Evolutionary conservation across 2,888 invertebrate species (phyloP), one percentile per base, ranked within the genome.

Genomic region (Nomada flava): DNA sequence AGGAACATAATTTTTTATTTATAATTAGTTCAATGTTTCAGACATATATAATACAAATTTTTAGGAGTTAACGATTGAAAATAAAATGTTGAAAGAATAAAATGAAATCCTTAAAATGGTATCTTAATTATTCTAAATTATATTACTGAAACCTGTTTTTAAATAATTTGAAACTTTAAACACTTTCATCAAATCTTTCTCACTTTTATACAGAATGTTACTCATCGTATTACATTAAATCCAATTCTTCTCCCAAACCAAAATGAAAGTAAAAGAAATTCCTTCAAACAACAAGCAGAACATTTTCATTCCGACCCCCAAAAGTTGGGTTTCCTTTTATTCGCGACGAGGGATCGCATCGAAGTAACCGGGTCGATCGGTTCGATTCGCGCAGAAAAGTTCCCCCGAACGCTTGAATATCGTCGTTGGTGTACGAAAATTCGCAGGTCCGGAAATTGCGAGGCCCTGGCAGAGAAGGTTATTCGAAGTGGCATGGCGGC

Each of bases 371-470:
- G n/a, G 42, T 18, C 60, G 20, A 1, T 50, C 15, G 13, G 47
- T 15, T 59, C 42, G 36, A 20, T 36, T 9, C 60, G 63, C 57
- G 44, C 13, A 44, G 50, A 68, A n/a, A 53, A 60, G 23, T 50
- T 63, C 47, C 23, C 36, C 59, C 42, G 47, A 62, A 9, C 20
- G 47, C 9, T 13, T 11, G 29, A 71, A 52, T 23, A 9, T 42
- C 11, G 29, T 67, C 73, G 55, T 75, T 42, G 83, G 57, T 65
- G 63, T 84, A 71, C 59, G 69, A 62, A 80, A 80, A 87, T 86
- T 85, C 77, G 44, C 79, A 29, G 71, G 75, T 47, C 53, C 83
- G 83, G 87, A 86, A 81, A 86, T 84, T 79, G 84, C 64, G 68
- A 63, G 74, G 53, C n/a, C 53, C 52, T 53, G 60, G 42, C 57